Percentiles rank a stretch among this genome's conserved stretches.
Evolutionary conservation across 1,140 invertebrate species (phyloP).

Genomic region (Macrotrachela quadricornifera): DNA sequence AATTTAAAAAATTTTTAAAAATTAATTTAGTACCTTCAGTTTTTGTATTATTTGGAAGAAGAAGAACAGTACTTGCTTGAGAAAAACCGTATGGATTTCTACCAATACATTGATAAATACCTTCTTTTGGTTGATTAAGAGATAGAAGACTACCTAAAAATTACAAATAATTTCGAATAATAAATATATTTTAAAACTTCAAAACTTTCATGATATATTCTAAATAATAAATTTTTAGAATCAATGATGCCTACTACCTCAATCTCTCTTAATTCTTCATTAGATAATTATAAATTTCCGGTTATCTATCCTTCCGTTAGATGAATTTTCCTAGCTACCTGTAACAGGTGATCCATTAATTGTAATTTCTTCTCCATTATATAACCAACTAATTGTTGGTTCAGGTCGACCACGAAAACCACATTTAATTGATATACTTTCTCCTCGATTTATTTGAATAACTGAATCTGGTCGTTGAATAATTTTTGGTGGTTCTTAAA

Average conservation of each 20-base stretch:
- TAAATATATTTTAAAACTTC: too few species aligned
- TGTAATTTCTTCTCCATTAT: slow-evolving; percentile 48
- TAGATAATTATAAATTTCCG: too few species aligned
- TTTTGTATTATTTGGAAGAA: not conserved
- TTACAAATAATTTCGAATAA: too few species aligned
- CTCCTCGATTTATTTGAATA: slow-evolving; percentile 42
- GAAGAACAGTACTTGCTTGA: slow-evolving; percentile 11
- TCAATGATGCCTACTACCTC: too few species aligned
- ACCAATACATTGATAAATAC: slow-evolving; percentile 67
- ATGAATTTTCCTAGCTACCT: slow-evolving; percentile 9
- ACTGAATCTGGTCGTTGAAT: slow-evolving; percentile 37
- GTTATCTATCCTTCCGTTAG: not conserved
- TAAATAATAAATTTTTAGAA: too few species aligned
- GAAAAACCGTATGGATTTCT: slow-evolving; percentile 52
- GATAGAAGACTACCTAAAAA: slow-evolving; percentile 36
- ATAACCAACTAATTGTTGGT: slow-evolving; percentile 53
- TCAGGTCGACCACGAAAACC: slow-evolving; percentile 43
- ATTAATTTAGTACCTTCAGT: too few species aligned
- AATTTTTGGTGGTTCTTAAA: slow-evolving; percentile 36
- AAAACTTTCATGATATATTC: too few species aligned
- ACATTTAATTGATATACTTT: slow-evolving; percentile 42
- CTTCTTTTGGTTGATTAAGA: slow-evolving; percentile 49
- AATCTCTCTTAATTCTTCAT: too few species aligned
- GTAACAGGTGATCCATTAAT: slow-evolving; percentile 21
- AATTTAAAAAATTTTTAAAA: too few species aligned